A percentile compares a stretch with the other conserved stretches of the same genome.
These are phyloP conservation scores for Rutpela maculata DNA, from an alignment of 2,888 invertebrate species.

Conservation along the genomic window DNA sequence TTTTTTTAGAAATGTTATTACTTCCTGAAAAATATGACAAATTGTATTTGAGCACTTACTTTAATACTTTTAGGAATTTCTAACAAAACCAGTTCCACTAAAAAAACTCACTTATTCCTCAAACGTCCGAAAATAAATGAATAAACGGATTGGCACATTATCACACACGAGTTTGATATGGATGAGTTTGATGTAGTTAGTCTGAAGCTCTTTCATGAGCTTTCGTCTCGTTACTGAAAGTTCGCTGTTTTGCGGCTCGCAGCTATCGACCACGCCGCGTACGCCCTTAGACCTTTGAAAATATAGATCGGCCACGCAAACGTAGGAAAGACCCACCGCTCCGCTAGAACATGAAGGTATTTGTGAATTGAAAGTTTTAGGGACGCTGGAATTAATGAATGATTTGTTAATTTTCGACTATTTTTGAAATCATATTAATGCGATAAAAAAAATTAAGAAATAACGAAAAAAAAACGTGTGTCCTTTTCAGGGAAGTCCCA, in stretches of 20 bases:
- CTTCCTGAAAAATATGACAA: not conserved
- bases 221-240: constrained; percentile 66
- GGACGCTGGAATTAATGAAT: constrained; percentile 26
- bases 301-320: constrained; percentile 61
- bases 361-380: constrained; percentile 20
- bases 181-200: constrained; percentile 29
- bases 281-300: constrained; percentile 63
- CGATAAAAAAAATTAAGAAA: no score
- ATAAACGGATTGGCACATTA: constrained; percentile 62
- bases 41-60: not conserved
- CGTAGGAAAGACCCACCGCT: constrained; percentile 28
- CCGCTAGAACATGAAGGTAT: constrained; percentile 13
- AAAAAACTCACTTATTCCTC: constrained; percentile 38
- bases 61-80: not conserved
- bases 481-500: no score
- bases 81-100: constrained; percentile 6
- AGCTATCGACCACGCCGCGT: constrained; percentile 65
- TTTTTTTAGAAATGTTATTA: not conserved
- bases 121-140: constrained; percentile 22
- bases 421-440: not conserved
- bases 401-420: not conserved
- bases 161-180: constrained; percentile 59
- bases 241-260: constrained; percentile 56
- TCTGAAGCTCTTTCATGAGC: constrained; percentile 60
- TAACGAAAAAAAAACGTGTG: no score